These are phyloP conservation scores for Antechinus stuartii DNA, from an alignment of 2,113 vertebrate genomes.

Conservation along the genomic window DNA sequence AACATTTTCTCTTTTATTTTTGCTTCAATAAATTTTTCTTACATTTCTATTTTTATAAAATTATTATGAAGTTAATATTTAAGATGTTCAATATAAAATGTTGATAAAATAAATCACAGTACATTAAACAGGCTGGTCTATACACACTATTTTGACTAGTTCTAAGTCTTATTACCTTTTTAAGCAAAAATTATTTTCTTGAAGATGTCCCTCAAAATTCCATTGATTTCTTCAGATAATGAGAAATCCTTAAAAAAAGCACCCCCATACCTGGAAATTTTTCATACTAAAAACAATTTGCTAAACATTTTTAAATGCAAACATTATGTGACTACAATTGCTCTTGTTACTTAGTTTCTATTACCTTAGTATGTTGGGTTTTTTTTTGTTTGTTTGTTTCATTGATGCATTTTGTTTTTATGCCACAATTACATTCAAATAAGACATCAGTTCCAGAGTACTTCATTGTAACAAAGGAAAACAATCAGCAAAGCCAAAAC, in stretches of 20 bases:
- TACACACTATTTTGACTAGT: slow-evolving; percentile 7
- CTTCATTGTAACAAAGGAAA: neutral
- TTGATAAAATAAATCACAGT: neutral
- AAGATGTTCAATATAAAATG: neutral
- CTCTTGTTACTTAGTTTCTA: slow-evolving; percentile 5
- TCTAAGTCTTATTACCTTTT: slow-evolving; percentile 30
- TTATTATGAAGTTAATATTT: slow-evolving; percentile 5
- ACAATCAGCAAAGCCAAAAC: neutral
- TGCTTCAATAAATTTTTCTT: neutral
- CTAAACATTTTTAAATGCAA: slow-evolving; percentile 31
- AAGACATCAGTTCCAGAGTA: neutral
- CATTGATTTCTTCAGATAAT: slow-evolving; percentile 25
- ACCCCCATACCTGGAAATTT: neutral
- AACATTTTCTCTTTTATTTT: slow-evolving; percentile 12
- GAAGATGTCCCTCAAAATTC: slow-evolving; percentile 29
- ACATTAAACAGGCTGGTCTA: neutral
- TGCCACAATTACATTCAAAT: neutral
- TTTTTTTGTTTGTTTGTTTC: neutral
- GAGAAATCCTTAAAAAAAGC: slow-evolving; percentile 18
- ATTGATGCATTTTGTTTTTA: neutral
- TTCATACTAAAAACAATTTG: slow-evolving; percentile 24
- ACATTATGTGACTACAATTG: neutral
- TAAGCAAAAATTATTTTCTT: slow-evolving; percentile 17
- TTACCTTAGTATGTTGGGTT: slow-evolving; percentile 1
- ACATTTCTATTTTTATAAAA: slow-evolving; percentile 21